Conservation (phyloP, 2,113 vertebrate genomes). For the Aegotheles bennettii region DNA sequence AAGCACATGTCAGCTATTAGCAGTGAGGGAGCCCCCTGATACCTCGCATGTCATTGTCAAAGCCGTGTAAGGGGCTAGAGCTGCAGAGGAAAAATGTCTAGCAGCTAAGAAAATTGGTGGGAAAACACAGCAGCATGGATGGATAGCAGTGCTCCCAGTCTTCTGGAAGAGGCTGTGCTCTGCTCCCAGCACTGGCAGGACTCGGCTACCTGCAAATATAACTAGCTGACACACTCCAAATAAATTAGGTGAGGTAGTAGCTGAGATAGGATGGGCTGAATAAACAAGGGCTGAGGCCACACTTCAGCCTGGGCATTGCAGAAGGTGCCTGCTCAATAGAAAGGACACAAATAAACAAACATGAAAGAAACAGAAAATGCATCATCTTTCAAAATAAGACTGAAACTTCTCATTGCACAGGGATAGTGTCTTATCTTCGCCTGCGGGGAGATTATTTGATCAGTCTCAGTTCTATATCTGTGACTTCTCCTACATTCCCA, state of each 20-base stretch:
- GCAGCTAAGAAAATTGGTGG: neutral
- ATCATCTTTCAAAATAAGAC: neutral
- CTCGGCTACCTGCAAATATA: neutral
- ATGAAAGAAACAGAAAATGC: neutral
- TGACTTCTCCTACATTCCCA: neutral
- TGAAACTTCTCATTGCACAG: neutral
- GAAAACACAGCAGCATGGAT: neutral
- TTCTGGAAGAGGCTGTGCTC: neutral
- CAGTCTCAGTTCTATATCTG: neutral
- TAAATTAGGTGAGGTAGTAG: neutral
- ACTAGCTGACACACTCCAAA: neutral
- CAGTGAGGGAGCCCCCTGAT: neutral
- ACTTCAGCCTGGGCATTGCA: neutral
- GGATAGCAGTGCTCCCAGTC: fast-evolving
- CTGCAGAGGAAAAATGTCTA: neutral
- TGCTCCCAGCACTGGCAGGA: neutral
- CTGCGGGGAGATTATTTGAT: neutral
- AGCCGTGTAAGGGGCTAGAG: neutral
- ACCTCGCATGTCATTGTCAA: no score
- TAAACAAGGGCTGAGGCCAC: neutral
- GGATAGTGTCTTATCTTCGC: neutral
- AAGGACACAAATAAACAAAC: neutral
- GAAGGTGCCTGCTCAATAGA: neutral
- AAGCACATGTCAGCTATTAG: fast-evolving
- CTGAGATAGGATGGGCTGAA: neutral